phyloP scores from a whole-genome alignment of 1,140 invertebrate species.

The Patella vulgata region DNA sequence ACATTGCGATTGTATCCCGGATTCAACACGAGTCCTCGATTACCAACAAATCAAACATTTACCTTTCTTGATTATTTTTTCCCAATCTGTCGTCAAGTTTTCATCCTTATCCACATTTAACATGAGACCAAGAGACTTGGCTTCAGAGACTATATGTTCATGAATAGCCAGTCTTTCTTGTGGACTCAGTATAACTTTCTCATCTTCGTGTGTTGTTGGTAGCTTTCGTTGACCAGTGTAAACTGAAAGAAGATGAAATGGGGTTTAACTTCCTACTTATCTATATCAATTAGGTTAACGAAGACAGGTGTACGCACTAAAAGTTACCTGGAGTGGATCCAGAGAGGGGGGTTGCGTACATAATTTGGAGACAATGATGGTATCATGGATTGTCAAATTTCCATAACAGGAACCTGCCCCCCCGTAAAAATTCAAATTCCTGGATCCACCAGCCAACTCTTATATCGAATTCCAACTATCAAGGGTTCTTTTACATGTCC shows the following conservation, averaged over 20 bases:
- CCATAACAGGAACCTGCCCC: too few species aligned
- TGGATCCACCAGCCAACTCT: too few species aligned
- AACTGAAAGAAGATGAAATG: conserved; percentile 30
- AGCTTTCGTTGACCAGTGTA: conserved; percentile 42
- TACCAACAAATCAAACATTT: conserved; percentile 2
- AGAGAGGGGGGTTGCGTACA: too few species aligned
- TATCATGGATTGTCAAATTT: too few species aligned
- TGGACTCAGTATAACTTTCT: conserved; percentile 30
- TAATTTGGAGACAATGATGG: too few species aligned
- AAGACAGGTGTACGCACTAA: neutral
- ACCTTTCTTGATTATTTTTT: conserved; percentile 47
- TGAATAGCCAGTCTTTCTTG: conserved; percentile 53
- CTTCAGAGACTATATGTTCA: conserved; percentile 44
- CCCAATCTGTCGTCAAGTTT: conserved; percentile 48
- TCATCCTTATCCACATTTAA: conserved; percentile 44
- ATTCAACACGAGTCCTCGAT: too few species aligned
- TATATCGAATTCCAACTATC: too few species aligned
- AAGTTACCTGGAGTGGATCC: neutral
- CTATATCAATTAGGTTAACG: neutral
- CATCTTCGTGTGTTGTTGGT: conserved; percentile 44
- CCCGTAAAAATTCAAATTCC: too few species aligned
- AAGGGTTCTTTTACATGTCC: too few species aligned
- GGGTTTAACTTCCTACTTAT: too few species aligned
- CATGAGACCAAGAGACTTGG: conserved; percentile 36
- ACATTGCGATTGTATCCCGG: too few species aligned